Base-by-base conservation (phyloP, 2,113 vertebrate genomes). In the Calcarius ornatus region DNA sequence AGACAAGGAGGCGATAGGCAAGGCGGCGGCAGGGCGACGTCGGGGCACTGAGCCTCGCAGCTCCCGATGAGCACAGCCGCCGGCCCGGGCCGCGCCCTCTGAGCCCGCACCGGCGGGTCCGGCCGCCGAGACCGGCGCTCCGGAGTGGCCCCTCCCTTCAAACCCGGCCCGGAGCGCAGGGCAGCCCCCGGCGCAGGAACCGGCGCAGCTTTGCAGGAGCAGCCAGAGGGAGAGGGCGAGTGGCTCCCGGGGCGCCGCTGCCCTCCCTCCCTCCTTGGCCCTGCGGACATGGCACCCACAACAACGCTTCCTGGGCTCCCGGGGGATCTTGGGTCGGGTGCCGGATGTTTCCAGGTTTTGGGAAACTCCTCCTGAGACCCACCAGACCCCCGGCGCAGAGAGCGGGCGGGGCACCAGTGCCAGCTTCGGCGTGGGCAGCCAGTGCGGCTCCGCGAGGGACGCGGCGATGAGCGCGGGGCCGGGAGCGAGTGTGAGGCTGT, bases 61-160 rank as follows among this genome's bases (percentile, higher is more conserved):
- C 48, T 43, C 21, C 60, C 27, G 30, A 37, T 10, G 6, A 40
- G 33, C 37, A 50, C 47, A 50, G 30, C 51, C 35, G 33, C 43
- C 28, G 9, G 33, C 24, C 28, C 30, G 10, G 53, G 30, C 38
- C 51, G 51, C 12, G 38, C 23, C 45, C n/a, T 81, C 35, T 12
- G 38, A 66, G 61, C 15, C 60, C 43, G 12, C 56, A 14, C 38
- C 12, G 20, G 22, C 28, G 5, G 23, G 11, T 61, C 63, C 37
- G 51, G 23, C 42, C 11, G 6, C 60, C 5, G 5, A 23, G 22
- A 12, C 5, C 2, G 12, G 16, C 1, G 31, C 19, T 9, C 2
- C 5, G 10, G 31, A 51, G 35, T 6, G 8, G 5, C 60, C 7
- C 22, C 5, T 11, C 9, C 10, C 33, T 60, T 35, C 42, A 30